phyloP scores from a whole-genome alignment of 2,888 invertebrate species.

The Cacoxenus indagator region DNA sequence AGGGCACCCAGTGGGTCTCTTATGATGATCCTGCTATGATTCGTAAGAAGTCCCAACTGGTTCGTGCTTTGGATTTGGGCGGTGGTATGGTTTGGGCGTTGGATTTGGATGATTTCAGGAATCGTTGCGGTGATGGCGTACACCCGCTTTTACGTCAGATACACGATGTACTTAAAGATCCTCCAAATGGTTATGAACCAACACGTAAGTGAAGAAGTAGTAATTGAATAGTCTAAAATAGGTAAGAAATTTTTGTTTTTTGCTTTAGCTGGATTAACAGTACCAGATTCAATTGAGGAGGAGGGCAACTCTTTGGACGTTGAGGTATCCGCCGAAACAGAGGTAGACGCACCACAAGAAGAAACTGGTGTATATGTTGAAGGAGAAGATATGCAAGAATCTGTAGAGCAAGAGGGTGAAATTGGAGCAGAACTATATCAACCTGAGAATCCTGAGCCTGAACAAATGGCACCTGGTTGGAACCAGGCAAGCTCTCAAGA shows the following conservation, averaged over 20 bases:
- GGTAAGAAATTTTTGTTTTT: no score
- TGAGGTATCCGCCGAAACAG: slow-evolving; percentile 51
- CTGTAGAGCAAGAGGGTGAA: slow-evolving; percentile 27
- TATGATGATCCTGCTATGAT: slow-evolving; percentile 88
- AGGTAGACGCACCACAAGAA: slow-evolving; percentile 38
- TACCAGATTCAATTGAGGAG: slow-evolving; percentile 52
- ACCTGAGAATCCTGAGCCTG: background rate
- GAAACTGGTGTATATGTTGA: slow-evolving; percentile 17
- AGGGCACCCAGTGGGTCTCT: slow-evolving; percentile 92
- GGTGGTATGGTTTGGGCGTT: slow-evolving; percentile 94
- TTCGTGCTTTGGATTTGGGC: slow-evolving; percentile 82
- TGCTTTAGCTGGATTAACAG: slow-evolving; percentile 50
- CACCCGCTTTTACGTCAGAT: slow-evolving; percentile 87
- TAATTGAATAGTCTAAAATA: no score
- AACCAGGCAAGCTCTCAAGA: slow-evolving; percentile 40
- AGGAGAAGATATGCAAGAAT: background rate
- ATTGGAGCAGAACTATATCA: slow-evolving; percentile 12
- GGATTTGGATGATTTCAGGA: slow-evolving; percentile 88
- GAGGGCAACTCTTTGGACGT: slow-evolving; percentile 45
- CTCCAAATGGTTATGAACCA: slow-evolving; percentile 56
- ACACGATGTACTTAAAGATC: slow-evolving; percentile 77
- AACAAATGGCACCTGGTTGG: no score
- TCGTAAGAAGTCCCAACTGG: slow-evolving; percentile 82
- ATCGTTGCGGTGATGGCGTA: slow-evolving; percentile 83
- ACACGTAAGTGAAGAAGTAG: no score